Base-by-base conservation (phyloP, 2,113 vertebrate genomes). In the Alethe diademata region DNA sequence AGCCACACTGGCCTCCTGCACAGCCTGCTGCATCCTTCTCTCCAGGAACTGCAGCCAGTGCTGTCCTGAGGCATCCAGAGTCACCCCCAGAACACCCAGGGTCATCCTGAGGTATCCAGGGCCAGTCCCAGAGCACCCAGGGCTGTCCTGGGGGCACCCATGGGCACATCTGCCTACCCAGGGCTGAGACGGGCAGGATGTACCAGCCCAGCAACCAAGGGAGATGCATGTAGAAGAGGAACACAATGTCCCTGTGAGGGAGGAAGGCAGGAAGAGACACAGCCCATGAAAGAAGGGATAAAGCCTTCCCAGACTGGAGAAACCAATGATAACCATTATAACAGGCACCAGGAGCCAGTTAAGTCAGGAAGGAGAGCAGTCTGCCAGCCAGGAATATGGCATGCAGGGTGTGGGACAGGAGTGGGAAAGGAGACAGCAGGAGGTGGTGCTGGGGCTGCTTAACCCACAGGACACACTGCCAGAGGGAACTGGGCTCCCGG, bases 171-270 rank as follows among this genome's bases (percentile, higher is more conserved):
- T 67, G 35, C 50, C 38, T 72, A 67, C 38, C 16, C 57, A 71
- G n/a, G 72, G 51, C 65, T 71, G 65, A 81, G 43, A 35, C 2
- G 23, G 61, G 53, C 29, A 90, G 54, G 54, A 67, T 0, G 2
- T 6, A 10, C 24, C 28, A 11, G 20, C 22, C 35, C 8, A 12
- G 29, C 53, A 81, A 85, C 15, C 19, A 45, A 54, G 65, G 38
- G 47, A 66, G 61, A 38, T 62, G 43, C 12, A 35, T 1, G 1
- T 35, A 29, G 72, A 78, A 71, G 57, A 85, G 70, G 28, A 66
- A 75, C 11, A 20, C 0, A 0, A 50, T 28, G 66, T 9, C 47
- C 42, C 56, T 5, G 1, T 50, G 67, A 64, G 9, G 9, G 64
- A 92, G 65, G 60, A 70, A 84, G 42, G 56, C 8, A 8, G 23